Evolutionary conservation across 2,888 invertebrate species (phyloP).

Genomic region (Alloscopus bannaensis): DNA sequence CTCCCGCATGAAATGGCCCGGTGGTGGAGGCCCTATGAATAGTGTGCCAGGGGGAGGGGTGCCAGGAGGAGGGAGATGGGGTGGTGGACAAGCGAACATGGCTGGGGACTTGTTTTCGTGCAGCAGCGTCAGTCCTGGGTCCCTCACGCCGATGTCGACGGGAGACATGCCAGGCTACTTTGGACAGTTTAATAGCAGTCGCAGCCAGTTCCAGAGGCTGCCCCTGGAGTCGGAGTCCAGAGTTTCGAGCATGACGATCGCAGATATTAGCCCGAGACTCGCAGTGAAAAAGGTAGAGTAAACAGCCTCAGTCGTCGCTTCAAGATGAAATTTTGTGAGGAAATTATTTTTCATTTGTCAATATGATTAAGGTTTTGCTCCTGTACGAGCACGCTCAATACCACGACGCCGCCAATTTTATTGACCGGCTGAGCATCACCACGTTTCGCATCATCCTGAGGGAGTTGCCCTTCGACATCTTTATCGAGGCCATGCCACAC

Average conservation of each 20-base stretch:
- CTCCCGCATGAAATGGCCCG: conserved; percentile 70
- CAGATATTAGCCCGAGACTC: conserved; percentile 77
- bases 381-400: conserved; percentile 92
- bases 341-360: conserved; percentile 17
- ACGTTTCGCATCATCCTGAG: conserved; percentile 82
- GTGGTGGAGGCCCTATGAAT: conserved; percentile 36
- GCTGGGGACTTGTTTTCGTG: conserved; percentile 72
- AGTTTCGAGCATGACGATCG: conserved; percentile 74
- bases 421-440: conserved; percentile 86
- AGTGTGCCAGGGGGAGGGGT: conserved; percentile 15
- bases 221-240: conserved; percentile 71
- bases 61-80: background rate
- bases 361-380: conserved; percentile 79
- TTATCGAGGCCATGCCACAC: conserved; percentile 93
- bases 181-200: conserved; percentile 57
- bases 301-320: too few species aligned
- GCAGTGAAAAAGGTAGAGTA: conserved; percentile 76
- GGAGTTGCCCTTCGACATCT: conserved; percentile 89
- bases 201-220: conserved; percentile 49
- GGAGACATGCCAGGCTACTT: conserved; percentile 49
- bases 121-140: conserved; percentile 46
- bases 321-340: too few species aligned
- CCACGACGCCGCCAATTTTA: conserved; percentile 91
- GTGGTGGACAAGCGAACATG: conserved; percentile 57
- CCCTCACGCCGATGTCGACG: conserved; percentile 34